Conservation (phyloP, 2,888 invertebrate genomes). For the Petrophora chlorosata region DNA sequence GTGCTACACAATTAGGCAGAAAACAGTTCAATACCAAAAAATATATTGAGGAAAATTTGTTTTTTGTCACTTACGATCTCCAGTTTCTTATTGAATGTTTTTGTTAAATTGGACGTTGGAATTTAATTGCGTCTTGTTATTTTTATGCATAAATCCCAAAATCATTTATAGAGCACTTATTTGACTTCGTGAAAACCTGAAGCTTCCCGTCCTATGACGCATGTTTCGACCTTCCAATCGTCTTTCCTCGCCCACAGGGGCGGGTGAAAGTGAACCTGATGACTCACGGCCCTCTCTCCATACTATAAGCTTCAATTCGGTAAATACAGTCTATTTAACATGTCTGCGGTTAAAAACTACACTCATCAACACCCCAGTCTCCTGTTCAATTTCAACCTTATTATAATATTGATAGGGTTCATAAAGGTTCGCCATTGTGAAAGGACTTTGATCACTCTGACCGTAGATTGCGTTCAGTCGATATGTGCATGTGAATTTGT, state of each 20-base stretch:
- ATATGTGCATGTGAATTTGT: constrained; percentile 43
- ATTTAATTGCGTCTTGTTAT: no score
- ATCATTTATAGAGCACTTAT: no score
- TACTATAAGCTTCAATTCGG: constrained; percentile 50
- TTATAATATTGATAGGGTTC: constrained; percentile 22
- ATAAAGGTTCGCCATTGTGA: constrained; percentile 6
- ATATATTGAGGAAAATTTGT: no score
- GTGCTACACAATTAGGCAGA: no score
- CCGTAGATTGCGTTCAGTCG: constrained; percentile 26
- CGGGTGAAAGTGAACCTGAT: constrained; percentile 73
- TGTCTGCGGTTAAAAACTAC: constrained; percentile 29
- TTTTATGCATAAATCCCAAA: no score
- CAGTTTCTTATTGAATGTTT: no score
- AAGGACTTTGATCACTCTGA: constrained; percentile 17
- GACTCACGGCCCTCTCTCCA: constrained; percentile 67
- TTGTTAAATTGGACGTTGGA: no score
- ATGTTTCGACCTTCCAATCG: constrained; percentile 22
- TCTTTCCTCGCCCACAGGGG: constrained; percentile 45
- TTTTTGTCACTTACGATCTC: no score
- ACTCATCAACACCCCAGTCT: constrained; percentile 11
- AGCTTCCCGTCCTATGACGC: constrained; percentile 10
- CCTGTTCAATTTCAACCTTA: constrained; percentile 21
- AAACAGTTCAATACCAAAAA: no score
- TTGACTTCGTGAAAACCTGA: background rate
- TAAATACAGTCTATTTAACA: constrained; percentile 40